Conservation (phyloP, 2,888 invertebrate genomes). For the Seladonia tumulorum region DNA sequence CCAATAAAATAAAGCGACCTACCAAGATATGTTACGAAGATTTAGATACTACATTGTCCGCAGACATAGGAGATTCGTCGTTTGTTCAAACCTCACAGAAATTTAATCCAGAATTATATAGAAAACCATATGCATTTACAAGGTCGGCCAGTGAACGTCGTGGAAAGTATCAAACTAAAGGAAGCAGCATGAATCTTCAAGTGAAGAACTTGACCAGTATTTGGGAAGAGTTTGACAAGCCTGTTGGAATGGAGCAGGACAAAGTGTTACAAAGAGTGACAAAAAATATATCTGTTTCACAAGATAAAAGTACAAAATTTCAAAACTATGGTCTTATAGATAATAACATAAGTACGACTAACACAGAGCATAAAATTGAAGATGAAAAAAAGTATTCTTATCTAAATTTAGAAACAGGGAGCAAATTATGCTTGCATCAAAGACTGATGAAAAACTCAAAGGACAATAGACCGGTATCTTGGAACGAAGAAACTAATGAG, state of each 20-base stretch:
- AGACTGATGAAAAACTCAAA: constrained; percentile 54
- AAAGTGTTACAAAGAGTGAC: constrained; percentile 76
- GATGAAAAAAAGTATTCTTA: constrained; percentile 67
- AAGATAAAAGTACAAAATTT: constrained; percentile 76
- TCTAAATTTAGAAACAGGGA: constrained; percentile 71
- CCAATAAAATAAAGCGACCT: constrained; percentile 67
- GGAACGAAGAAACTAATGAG: constrained; percentile 79
- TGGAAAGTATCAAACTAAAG: neutral
- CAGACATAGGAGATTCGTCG: constrained; percentile 86
- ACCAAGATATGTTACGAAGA: constrained; percentile 84
- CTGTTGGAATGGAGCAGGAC: constrained; percentile 67
- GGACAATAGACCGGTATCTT: constrained; percentile 77
- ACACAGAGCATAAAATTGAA: neutral
- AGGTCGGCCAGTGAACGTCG: constrained; percentile 76
- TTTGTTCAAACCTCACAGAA: constrained; percentile 86
- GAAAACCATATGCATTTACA: constrained; percentile 77
- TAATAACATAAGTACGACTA: constrained; percentile 11
- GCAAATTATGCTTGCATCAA: constrained; percentile 32
- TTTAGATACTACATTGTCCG: constrained; percentile 87
- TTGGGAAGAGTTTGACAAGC: constrained; percentile 13
- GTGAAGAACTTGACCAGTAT: neutral
- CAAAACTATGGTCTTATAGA: constrained; percentile 81
- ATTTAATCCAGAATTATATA: constrained; percentile 79
- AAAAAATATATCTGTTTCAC: constrained; percentile 76
- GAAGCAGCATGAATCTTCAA: neutral